phyloP scores from a whole-genome alignment of 2,888 invertebrate species.

The Arge pagana region DNA sequence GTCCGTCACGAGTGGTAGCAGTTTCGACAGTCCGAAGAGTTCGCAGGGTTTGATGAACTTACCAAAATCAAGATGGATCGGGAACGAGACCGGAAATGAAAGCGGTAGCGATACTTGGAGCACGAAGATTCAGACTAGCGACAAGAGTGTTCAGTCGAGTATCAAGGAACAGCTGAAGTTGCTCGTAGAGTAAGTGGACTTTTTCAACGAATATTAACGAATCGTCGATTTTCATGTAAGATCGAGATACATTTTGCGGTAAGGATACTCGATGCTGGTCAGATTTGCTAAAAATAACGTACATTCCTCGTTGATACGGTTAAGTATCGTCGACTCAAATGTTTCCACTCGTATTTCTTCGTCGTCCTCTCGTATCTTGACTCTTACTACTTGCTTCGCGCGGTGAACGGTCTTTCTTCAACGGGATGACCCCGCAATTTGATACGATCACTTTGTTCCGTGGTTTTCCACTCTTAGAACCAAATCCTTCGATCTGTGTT shows the following conservation, averaged over 20 bases:
- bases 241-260: no score
- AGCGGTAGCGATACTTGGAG: background rate
- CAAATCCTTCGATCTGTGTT: conserved; percentile 48
- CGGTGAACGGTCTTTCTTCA: no score
- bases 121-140: background rate
- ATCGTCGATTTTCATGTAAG: no score
- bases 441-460: conserved; percentile 42
- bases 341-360: background rate
- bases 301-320: no score
- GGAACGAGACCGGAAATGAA: background rate
- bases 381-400: no score
- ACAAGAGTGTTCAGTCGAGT: background rate
- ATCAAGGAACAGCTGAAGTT: background rate
- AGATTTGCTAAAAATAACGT: no score
- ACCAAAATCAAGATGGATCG: background rate
- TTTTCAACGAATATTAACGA: no score
- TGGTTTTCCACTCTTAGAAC: conserved; percentile 46
- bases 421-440: conserved; percentile 43
- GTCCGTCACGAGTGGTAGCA: background rate
- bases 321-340: no score
- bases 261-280: no score
- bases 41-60: background rate
- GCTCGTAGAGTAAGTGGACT: conserved; percentile 1
- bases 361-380: background rate
- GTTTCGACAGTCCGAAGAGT: background rate